phyloP scores from a whole-genome alignment of 92 coral and sea anemone genomes.

The Bergia puertoricense region DNA sequence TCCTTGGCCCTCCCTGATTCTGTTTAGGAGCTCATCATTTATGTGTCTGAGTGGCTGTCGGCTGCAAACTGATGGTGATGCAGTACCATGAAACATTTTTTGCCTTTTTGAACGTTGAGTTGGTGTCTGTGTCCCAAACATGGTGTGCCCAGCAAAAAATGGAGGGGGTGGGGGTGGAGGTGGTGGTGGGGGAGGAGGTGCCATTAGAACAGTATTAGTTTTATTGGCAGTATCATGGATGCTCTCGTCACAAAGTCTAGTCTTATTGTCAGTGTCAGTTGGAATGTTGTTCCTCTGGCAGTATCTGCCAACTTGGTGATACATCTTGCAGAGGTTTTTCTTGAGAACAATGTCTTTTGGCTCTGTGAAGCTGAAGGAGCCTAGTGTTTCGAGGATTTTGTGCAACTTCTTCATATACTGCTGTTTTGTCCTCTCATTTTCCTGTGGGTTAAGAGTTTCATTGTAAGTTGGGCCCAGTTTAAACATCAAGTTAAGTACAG shows the following conservation, averaged over 20 bases:
- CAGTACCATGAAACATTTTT: conserved; percentile 13
- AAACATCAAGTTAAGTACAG: too few species aligned
- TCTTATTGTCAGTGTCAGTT: background rate
- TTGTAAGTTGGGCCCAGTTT: too few species aligned
- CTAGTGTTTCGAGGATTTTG: conserved; percentile 58
- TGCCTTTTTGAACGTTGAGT: conserved; percentile 19
- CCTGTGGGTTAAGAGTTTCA: conserved; percentile 45
- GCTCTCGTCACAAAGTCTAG: background rate
- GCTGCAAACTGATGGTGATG: conserved; percentile 1
- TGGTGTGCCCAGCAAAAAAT: background rate
- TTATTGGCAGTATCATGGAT: background rate
- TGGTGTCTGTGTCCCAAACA: conserved; percentile 32
- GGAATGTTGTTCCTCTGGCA: conserved; percentile 64
- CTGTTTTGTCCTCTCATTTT: conserved; percentile 67
- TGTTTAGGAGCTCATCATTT: conserved; percentile 67
- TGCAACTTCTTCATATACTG: conserved; percentile 59
- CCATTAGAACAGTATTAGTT: background rate
- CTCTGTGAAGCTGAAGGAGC: conserved; percentile 69
- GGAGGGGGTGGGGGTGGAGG: conserved; percentile 47
- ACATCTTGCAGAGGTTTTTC: conserved; percentile 77
- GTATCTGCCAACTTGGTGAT: conserved; percentile 81
- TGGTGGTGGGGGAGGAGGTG: conserved; percentile 39
- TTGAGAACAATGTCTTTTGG: conserved; percentile 64
- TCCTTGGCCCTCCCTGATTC: conserved; percentile 57
- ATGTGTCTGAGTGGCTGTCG: conserved; percentile 53